A percentile compares a stretch with the other conserved stretches of the same genome.
Conservation (phyloP, 2,797 vertebrate genomes). For the Vultur gryphus region DNA sequence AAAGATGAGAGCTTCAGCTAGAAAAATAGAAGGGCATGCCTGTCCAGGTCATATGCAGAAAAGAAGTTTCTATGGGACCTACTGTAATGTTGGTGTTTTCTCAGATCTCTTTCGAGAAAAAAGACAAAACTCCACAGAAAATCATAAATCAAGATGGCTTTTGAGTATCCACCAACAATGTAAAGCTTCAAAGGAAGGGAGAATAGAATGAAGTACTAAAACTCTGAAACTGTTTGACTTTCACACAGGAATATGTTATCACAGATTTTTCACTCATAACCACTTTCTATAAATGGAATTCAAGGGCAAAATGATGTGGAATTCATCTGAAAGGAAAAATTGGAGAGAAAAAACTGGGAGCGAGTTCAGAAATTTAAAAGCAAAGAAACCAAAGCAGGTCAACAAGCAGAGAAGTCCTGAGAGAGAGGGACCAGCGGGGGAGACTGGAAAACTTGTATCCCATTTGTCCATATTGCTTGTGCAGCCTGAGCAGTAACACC, state of each 20-base stretch:
- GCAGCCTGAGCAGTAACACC: background rate
- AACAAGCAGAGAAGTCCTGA: background rate
- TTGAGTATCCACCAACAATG: background rate
- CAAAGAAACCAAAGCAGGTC: background rate
- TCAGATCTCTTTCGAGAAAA: background rate
- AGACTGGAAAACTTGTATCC: background rate
- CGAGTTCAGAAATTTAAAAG: background rate
- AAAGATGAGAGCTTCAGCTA: background rate
- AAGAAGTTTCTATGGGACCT: background rate
- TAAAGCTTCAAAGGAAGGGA: background rate
- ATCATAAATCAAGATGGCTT: background rate
- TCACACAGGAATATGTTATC: background rate
- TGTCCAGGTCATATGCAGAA: background rate
- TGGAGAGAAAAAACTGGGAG: background rate
- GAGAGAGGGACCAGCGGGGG: background rate
- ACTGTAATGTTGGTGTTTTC: background rate
- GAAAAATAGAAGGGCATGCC: background rate
- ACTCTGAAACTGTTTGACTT: background rate
- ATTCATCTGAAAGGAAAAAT: background rate
- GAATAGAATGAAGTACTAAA: background rate
- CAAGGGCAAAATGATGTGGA: background rate
- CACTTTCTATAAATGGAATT: background rate
- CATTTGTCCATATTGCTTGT: background rate
- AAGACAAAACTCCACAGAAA: background rate
- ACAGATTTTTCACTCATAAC: background rate